Conservation (phyloP, 2,797 vertebrate genomes). For the Enteromius trimaculatus region DNA sequence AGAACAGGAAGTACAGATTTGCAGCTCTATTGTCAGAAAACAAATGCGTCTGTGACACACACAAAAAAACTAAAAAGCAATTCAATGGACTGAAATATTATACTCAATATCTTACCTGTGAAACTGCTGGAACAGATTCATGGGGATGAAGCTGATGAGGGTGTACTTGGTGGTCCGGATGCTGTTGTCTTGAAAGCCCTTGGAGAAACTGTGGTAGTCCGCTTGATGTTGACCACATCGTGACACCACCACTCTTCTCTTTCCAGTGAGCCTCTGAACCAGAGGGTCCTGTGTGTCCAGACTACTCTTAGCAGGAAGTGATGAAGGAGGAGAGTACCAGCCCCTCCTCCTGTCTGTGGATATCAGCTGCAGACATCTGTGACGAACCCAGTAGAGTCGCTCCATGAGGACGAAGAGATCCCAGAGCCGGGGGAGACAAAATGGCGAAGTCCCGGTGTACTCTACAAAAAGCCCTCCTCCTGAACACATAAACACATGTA, state of each 20-base stretch:
- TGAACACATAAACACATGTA: not conserved
- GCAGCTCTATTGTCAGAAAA: slow-evolving; percentile 79
- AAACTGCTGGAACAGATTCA: slow-evolving; percentile 96
- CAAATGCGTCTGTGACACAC: not conserved
- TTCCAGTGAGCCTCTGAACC: slow-evolving; percentile 64
- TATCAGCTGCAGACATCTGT: slow-evolving; percentile 76
- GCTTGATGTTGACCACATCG: slow-evolving; percentile 77
- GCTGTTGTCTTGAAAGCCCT: slow-evolving; percentile 82
- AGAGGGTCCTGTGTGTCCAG: slow-evolving; percentile 52
- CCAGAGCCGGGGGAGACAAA: not conserved
- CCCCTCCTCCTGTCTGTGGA: slow-evolving; percentile 61
- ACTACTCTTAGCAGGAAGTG: slow-evolving; percentile 56
- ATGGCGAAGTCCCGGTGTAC: slow-evolving; percentile 1
- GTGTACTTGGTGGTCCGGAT: slow-evolving; percentile 95
- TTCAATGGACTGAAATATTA: not conserved
- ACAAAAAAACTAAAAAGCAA: not conserved
- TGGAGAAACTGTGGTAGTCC: slow-evolving; percentile 80
- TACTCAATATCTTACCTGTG: slow-evolving; percentile 80
- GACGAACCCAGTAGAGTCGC: slow-evolving; percentile 78
- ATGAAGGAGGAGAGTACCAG: slow-evolving; percentile 67
- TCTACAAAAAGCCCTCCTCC: slow-evolving; percentile 10
- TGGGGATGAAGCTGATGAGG: slow-evolving; percentile 89
- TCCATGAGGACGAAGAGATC: slow-evolving; percentile 75
- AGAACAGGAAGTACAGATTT: slow-evolving; percentile 96
- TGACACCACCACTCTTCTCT: slow-evolving; percentile 82